Evolutionary conservation across 2,113 vertebrate genomes (phyloP).

Genomic region (Abramis brama): DNA sequence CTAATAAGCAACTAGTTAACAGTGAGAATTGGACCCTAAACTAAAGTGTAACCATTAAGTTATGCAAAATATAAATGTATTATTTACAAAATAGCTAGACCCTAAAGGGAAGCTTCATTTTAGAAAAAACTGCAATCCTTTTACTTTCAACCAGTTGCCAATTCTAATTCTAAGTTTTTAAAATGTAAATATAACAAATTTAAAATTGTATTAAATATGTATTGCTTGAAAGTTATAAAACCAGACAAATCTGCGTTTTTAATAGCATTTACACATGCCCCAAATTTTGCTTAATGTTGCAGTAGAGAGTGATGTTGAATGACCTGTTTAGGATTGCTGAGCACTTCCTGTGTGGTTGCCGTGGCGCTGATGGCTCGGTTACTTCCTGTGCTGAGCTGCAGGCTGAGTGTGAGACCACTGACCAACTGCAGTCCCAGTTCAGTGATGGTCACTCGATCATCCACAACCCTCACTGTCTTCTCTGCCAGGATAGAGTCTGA

Average conservation of each 20-base stretch:
- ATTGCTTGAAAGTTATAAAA: neutral
- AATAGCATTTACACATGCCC: neutral
- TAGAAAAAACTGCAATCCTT: neutral
- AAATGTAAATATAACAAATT: neutral
- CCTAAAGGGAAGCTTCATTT: neutral
- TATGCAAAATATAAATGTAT: neutral
- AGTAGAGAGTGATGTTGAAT: neutral
- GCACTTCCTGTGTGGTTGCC: conserved; percentile 84
- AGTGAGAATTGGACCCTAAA: too few relatives aligned
- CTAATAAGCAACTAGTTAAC: too few relatives aligned
- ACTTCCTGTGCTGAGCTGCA: conserved; percentile 83
- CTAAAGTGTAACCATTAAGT: too few relatives aligned
- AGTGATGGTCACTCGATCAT: conserved; percentile 93
- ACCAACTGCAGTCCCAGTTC: conserved; percentile 92
- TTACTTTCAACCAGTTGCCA: neutral
- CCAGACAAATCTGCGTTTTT: neutral
- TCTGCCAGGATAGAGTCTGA: conserved; percentile 96
- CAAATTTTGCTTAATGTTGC: neutral
- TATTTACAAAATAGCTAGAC: neutral
- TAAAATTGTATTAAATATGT: neutral
- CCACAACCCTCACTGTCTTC: conserved; percentile 90
- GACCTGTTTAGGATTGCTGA: conserved; percentile 91
- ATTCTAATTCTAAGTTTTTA: neutral
- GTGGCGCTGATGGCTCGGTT: conserved; percentile 84
- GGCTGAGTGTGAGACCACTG: conserved; percentile 85